Base-by-base conservation (phyloP, 2,888 invertebrate species). In the Rhorus exstirpatorius region DNA sequence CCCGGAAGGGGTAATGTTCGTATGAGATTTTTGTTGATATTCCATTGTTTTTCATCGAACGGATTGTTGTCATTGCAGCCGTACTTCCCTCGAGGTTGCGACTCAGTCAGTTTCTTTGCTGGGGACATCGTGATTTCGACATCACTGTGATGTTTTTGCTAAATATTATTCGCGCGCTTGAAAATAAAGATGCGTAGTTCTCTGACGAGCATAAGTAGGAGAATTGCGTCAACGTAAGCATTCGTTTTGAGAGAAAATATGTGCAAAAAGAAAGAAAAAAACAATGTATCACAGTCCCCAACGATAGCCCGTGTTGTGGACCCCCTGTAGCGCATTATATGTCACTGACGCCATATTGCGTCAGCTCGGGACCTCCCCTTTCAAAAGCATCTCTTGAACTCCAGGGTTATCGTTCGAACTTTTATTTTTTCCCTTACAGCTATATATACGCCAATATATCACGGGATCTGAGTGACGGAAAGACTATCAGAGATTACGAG, bases 291-390 rank as follows among this genome's bases (percentile, higher is more conserved):
- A 12, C 14, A 38, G 81, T 83, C 83, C 83, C 83, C 82, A 76
- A 83, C 63, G 81, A 84, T 83, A 81, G 21, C 35, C 14, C 61
- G 60, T 75, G 72, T 76, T 71, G 49, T 80, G 78, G 88, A 90
- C 90, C 91, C 91, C 91, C 91, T 88, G 89, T 89, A 87, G 89
- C 63, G 87, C 65, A 68, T 74, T 74, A 75, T 46, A 67, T 86
- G 85, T 87, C 86, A 84, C 82, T 83, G 80, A 86, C 83, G 80
- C 78, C 75, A 78, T 68, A 87, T 91, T 91, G 91, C 90, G 86
- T 89, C 90, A 91, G 85, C 81, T 81, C 65, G 24, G 38, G 41
- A n/a, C 12, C 38, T 79, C 75, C 75, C 71, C 75, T 71, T 72
- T 61, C n/a, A 7, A 67, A 17, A n/a, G n/a, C 38, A 67, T 31